Conservation (phyloP, 92 coral and sea anemone species). For the Zoanthus sansibaricus region DNA sequence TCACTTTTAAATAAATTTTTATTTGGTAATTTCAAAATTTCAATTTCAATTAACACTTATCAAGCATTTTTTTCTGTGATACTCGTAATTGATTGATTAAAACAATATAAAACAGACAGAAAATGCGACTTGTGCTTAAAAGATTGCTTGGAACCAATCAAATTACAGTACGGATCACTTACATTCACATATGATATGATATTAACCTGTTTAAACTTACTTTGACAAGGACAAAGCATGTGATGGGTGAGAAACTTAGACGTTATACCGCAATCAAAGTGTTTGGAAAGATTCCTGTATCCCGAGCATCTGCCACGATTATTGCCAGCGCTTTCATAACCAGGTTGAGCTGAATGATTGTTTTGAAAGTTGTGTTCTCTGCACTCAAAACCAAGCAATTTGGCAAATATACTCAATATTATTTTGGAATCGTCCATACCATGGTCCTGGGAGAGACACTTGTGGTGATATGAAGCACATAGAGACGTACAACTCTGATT, state of each 20-base stretch:
- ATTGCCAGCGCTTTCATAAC: not conserved
- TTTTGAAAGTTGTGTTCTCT: not conserved
- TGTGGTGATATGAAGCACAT: conserved; percentile 2
- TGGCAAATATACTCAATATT: not conserved
- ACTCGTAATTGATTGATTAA: no score
- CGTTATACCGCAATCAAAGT: not conserved
- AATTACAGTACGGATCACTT: no score
- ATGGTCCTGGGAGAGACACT: conserved; percentile 16
- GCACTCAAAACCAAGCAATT: conserved; percentile 26
- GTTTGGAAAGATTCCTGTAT: conserved; percentile 5
- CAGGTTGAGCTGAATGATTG: not conserved
- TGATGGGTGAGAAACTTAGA: not conserved
- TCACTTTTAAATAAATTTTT: no score
- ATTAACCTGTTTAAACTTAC: not conserved
- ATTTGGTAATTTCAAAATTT: no score
- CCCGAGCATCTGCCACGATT: not conserved
- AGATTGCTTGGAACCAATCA: no score
- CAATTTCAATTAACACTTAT: no score
- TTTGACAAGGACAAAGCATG: conserved; percentile 38
- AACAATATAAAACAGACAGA: no score
- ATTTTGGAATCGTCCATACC: conserved; percentile 1
- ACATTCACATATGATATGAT: no score
- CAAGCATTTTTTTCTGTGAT: no score
- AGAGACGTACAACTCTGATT: conserved; percentile 9
- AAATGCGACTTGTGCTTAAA: no score